Conservation (phyloP, 2,113 vertebrate species). For the Rattus norvegicus region DNA sequence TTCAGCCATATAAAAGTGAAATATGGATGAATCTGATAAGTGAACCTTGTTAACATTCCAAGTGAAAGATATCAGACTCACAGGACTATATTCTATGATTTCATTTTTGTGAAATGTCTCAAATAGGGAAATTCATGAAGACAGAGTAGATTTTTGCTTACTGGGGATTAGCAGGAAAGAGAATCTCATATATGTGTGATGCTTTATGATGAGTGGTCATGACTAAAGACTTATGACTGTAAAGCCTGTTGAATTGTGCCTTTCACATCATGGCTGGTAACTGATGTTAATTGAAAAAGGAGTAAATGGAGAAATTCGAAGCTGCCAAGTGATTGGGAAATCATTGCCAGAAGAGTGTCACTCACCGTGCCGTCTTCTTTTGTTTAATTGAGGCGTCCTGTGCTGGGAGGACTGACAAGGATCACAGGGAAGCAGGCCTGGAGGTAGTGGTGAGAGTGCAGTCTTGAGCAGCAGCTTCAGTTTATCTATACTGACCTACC, state of each 20-base stretch:
- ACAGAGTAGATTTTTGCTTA: background rate
- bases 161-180: background rate
- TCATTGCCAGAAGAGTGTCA: slow-evolving; percentile 12
- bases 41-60: slow-evolving; percentile 26
- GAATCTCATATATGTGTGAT: background rate
- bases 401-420: background rate
- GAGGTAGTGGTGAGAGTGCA: background rate
- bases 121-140: slow-evolving; percentile 8
- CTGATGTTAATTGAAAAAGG: background rate
- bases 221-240: background rate
- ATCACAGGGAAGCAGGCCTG: background rate
- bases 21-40: background rate
- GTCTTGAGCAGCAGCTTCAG: background rate
- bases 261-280: background rate
- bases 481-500: background rate
- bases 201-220: slow-evolving; percentile 20
- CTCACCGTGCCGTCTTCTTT: background rate
- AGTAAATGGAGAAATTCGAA: background rate
- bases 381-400: background rate
- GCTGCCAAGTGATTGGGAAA: background rate
- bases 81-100: background rate
- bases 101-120: background rate
- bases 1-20: background rate
- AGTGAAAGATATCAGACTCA: background rate
- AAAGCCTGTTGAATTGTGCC: background rate